Percentiles rank a stretch among this genome's conserved stretches.
phyloP scores from a whole-genome alignment of 2,888 invertebrate genomes.

The Nezara viridula region DNA sequence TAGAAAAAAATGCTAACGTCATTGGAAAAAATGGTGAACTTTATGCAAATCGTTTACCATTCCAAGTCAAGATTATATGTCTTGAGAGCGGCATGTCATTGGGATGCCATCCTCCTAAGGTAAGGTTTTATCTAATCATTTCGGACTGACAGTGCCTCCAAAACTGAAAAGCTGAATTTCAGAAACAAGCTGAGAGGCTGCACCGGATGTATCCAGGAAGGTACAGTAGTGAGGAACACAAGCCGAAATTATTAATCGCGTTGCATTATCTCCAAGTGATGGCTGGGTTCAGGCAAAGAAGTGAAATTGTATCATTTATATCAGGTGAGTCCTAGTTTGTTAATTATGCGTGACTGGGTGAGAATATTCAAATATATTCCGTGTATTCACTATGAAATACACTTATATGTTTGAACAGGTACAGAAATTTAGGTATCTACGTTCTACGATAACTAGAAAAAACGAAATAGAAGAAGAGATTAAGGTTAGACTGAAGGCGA shows the following conservation, averaged over 20 bases:
- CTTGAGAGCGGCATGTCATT: background rate
- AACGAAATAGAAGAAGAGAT: too few relatives aligned
- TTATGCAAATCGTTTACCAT: background rate
- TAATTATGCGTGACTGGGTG: too few relatives aligned
- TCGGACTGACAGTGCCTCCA: background rate
- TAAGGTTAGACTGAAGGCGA: too few relatives aligned
- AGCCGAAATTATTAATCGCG: background rate
- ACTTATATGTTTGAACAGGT: too few relatives aligned
- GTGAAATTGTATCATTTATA: background rate
- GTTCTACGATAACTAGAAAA: too few relatives aligned
- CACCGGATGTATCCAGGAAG: background rate
- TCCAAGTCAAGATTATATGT: background rate
- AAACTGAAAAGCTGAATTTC: background rate
- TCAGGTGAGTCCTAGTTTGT: background rate
- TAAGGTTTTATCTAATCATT: background rate
- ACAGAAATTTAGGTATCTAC: too few relatives aligned
- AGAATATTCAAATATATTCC: too few relatives aligned
- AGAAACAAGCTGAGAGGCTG: background rate
- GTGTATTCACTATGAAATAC: too few relatives aligned
- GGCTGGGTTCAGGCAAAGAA: background rate
- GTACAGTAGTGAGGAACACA: background rate
- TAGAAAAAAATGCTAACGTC: background rate
- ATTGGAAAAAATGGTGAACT: background rate
- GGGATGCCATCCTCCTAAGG: background rate
- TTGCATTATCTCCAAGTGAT: background rate